A percentile compares a stretch with the other conserved stretches of the same genome.
Evolutionary conservation across 2,888 invertebrate species (phyloP).

Genomic region (Drosophila histrio): DNA sequence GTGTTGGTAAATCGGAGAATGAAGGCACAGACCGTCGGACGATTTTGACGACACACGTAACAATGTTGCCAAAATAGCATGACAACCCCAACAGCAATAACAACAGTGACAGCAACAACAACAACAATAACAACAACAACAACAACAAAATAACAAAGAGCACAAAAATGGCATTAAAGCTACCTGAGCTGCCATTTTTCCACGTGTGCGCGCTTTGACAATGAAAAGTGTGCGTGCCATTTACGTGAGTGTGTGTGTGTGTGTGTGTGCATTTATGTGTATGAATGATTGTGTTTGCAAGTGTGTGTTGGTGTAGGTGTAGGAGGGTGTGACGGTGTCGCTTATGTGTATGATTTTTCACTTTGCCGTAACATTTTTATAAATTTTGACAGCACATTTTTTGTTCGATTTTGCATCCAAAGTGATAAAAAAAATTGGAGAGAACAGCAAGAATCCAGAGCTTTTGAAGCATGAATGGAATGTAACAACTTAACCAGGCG

Average conservation of each 20-base stretch:
- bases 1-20: constrained; percentile 45
- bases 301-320: constrained; percentile 9
- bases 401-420: constrained; percentile 50
- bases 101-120: constrained; percentile 30
- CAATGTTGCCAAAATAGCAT: constrained; percentile 74
- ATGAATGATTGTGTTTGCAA: constrained; percentile 29
- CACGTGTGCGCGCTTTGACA: constrained; percentile 72
- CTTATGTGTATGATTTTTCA: constrained; percentile 78
- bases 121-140: constrained; percentile 32
- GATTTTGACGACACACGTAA: constrained; percentile 59
- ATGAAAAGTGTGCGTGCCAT: constrained; percentile 62
- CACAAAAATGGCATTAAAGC: constrained; percentile 59
- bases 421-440: constrained; percentile 60
- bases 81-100: constrained; percentile 53
- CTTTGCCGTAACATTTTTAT: constrained; percentile 67
- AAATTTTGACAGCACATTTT: constrained; percentile 65
- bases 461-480: background rate
- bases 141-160: constrained; percentile 23
- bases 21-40: constrained; percentile 51
- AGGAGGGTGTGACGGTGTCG: constrained; percentile 38
- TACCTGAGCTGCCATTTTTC: constrained; percentile 57
- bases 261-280: constrained; percentile 43
- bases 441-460: constrained; percentile 22
- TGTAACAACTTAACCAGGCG: constrained; percentile 6
- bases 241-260: constrained; percentile 18